phyloP scores from a whole-genome alignment of 2,797 vertebrate species.

The Trachops cirrhosus region DNA sequence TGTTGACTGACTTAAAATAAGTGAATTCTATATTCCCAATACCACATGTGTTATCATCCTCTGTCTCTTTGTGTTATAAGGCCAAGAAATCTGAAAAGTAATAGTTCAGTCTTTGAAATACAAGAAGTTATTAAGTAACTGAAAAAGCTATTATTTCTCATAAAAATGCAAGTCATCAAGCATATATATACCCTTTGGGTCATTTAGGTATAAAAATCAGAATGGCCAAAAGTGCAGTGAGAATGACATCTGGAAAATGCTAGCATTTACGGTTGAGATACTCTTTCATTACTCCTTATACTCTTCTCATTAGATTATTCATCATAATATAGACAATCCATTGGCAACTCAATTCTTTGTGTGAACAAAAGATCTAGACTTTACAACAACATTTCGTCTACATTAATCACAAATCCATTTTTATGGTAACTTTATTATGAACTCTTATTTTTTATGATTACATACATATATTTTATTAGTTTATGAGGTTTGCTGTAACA shows the following conservation, averaged over 20 bases:
- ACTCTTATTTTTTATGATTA: background rate
- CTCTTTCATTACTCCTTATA: background rate
- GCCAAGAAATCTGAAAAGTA: background rate
- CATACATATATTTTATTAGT: background rate
- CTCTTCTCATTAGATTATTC: background rate
- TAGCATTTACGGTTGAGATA: background rate
- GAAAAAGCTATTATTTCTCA: background rate
- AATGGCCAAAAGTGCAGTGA: background rate
- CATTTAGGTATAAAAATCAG: background rate
- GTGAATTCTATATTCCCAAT: slow-evolving; percentile 13
- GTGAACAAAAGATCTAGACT: background rate
- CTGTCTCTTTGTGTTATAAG: background rate
- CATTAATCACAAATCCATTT: background rate
- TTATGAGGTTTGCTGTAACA: background rate
- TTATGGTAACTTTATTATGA: background rate
- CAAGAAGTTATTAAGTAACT: background rate
- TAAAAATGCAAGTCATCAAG: slow-evolving; percentile 9
- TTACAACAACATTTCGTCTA: background rate
- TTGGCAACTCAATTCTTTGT: background rate
- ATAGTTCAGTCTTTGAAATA: background rate
- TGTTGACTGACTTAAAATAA: background rate
- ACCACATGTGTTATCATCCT: background rate
- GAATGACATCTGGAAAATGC: background rate
- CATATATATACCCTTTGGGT: background rate
- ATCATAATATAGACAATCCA: background rate